These are phyloP conservation scores for Melanchra persicariae DNA, from an alignment of 2,888 invertebrate genomes.

Conservation along the genomic window DNA sequence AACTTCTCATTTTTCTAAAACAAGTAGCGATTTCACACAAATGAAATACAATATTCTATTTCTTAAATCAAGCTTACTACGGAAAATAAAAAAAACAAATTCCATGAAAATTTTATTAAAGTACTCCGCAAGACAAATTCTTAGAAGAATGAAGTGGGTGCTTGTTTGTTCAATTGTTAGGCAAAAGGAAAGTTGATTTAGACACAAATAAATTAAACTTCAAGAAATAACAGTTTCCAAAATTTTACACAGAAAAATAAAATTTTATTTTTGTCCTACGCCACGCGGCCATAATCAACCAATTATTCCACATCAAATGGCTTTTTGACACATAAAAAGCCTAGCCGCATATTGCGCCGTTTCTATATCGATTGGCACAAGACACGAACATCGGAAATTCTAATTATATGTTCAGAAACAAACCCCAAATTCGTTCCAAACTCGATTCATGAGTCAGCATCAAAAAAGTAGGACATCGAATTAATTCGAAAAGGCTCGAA, in stretches of 20 bases:
- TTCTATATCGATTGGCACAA: slow-evolving; percentile 35
- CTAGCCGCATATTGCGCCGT: neutral
- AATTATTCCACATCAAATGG: slow-evolving; percentile 11
- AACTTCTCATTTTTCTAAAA: too few relatives aligned
- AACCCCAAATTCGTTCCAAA: slow-evolving; percentile 67
- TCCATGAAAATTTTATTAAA: too few relatives aligned
- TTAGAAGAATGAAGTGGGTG: neutral
- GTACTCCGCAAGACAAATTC: neutral
- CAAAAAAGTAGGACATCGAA: slow-evolving; percentile 77
- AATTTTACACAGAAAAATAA: neutral
- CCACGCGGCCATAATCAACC: neutral
- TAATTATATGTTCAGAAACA: slow-evolving; percentile 67
- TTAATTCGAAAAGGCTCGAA: slow-evolving; percentile 74
- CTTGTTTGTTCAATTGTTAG: too few relatives aligned
- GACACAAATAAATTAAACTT: neutral
- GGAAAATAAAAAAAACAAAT: neutral
- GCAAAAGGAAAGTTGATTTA: neutral
- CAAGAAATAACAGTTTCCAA: neutral
- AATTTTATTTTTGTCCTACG: neutral
- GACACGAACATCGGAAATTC: slow-evolving; percentile 57
- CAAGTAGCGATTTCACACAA: too few relatives aligned
- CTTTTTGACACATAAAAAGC: slow-evolving; percentile 12
- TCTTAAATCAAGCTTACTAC: too few relatives aligned
- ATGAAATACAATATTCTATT: too few relatives aligned
- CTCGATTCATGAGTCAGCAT: slow-evolving; percentile 72